Evolutionary conservation across 2,113 vertebrate genomes (phyloP).

Genomic region (Athene cunicularia): DNA sequence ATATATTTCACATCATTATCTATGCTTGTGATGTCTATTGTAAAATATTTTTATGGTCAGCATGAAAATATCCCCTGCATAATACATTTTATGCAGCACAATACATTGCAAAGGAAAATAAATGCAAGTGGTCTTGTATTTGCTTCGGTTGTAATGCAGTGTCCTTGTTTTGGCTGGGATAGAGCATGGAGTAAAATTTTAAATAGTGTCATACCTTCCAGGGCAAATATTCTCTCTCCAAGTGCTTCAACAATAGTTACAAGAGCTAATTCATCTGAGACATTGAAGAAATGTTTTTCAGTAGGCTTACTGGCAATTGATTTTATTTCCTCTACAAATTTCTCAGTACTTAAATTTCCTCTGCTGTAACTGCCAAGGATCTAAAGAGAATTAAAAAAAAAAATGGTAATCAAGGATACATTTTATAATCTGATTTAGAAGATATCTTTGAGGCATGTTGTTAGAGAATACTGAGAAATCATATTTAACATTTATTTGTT

Average conservation of each 20-base stretch:
- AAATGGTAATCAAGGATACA: neutral
- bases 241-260: slow-evolving; percentile 89
- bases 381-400: slow-evolving; percentile 65
- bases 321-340: slow-evolving; percentile 90
- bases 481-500: neutral
- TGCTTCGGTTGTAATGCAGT: neutral
- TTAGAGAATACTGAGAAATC: neutral
- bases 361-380: slow-evolving; percentile 94
- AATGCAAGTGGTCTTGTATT: neutral
- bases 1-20: neutral
- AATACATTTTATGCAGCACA: neutral
- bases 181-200: neutral
- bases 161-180: too few relatives aligned
- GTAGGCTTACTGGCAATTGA: slow-evolving; percentile 87
- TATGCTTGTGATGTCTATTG: neutral
- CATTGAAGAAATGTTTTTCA: slow-evolving; percentile 96
- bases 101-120: neutral
- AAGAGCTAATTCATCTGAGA: slow-evolving; percentile 91
- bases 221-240: slow-evolving; percentile 92
- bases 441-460: neutral
- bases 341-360: slow-evolving; percentile 86
- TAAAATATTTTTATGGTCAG: neutral
- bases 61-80: neutral
- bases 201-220: slow-evolving; percentile 85
- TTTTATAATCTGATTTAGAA: neutral